A percentile compares a stretch with the other conserved stretches of the same genome.
phyloP scores from a whole-genome alignment of 2,797 vertebrate genomes.

The Hafferia zeledoni region DNA sequence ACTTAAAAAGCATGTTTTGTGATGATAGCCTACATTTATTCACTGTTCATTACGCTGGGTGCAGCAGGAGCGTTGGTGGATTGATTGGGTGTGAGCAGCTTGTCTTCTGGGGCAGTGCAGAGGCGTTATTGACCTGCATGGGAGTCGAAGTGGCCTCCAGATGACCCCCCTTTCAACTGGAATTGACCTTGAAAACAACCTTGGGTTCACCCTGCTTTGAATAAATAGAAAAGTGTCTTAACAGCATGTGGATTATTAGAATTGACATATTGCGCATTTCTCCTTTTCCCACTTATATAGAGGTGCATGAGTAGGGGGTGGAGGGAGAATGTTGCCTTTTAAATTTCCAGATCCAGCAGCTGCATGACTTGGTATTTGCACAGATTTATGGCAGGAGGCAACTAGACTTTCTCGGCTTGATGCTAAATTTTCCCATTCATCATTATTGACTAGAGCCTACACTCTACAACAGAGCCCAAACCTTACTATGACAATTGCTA shows the following conservation, averaged over 20 bases:
- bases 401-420: conserved; percentile 79
- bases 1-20: conserved; percentile 97
- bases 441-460: conserved; percentile 90
- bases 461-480: conserved; percentile 83
- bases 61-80: conserved; percentile 80
- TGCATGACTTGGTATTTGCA: conserved; percentile 81
- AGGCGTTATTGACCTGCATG: conserved; percentile 94
- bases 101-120: conserved; percentile 84
- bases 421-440: conserved; percentile 91
- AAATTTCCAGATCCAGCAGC: conserved; percentile 84
- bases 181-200: conserved; percentile 96
- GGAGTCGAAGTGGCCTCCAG: conserved; percentile 88
- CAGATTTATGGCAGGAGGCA: conserved; percentile 87
- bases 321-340: conserved; percentile 71
- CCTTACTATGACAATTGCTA: conserved; percentile 91
- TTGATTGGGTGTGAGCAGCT: conserved; percentile 87
- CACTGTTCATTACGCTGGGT: conserved; percentile 86
- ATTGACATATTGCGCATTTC: conserved; percentile 85
- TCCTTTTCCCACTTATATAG: conserved; percentile 74
- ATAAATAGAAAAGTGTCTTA: conserved; percentile 86
- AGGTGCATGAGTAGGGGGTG: conserved; percentile 72
- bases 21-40: conserved; percentile 97
- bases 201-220: conserved; percentile 81
- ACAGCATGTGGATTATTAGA: conserved; percentile 87
- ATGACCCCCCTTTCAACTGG: conserved; percentile 95